phyloP scores from a whole-genome alignment of 2,113 vertebrate genomes.

The Oreocharis arfaki region DNA sequence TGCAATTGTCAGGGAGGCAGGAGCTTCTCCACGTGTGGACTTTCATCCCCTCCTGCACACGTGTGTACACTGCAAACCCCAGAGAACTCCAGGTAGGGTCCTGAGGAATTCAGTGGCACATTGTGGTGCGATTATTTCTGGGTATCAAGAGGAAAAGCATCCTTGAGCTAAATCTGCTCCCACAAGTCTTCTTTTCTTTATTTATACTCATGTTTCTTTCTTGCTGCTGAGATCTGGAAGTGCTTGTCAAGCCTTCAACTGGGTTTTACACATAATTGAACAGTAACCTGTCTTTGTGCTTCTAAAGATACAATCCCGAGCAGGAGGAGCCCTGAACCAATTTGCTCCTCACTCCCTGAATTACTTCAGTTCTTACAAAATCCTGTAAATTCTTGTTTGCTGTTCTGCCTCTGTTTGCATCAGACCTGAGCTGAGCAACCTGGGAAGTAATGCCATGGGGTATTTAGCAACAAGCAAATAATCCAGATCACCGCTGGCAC shows the following conservation, averaged over 20 bases:
- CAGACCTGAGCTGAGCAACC: background rate
- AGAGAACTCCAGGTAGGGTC: background rate
- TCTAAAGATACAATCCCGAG: background rate
- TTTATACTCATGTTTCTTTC: background rate
- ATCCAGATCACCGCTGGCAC: background rate
- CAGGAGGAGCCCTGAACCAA: background rate
- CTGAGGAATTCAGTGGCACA: background rate
- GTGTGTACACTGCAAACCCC: rapidly evolving
- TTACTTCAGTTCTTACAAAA: background rate
- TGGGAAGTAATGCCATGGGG: background rate
- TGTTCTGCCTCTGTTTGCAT: background rate
- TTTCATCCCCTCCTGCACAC: background rate
- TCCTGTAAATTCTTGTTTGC: background rate
- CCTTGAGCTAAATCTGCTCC: background rate
- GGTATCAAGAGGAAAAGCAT: background rate
- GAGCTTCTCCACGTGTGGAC: background rate
- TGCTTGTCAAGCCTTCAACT: background rate
- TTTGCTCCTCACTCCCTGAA: background rate
- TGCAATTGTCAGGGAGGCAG: background rate
- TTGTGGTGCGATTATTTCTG: background rate
- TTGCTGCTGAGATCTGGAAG: background rate
- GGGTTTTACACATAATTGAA: background rate
- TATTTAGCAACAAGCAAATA: slow-evolving; percentile 20
- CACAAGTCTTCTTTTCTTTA: background rate
- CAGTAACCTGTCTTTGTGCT: background rate